Conservation (phyloP, 2,888 invertebrate species). For the Axea sp. region DNA sequence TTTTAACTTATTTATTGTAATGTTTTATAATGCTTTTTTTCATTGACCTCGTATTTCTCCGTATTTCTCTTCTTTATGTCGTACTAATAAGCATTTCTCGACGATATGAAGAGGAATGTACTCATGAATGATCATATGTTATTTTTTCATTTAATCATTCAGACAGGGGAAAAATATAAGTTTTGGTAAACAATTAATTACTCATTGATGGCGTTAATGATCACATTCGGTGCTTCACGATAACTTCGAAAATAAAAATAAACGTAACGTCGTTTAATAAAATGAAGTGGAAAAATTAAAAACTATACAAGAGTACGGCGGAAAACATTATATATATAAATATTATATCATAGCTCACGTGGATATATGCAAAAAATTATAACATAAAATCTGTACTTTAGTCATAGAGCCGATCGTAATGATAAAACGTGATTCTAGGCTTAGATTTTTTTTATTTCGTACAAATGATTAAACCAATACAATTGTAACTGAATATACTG, state of each 20-base stretch:
- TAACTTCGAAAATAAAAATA: constrained; percentile 1
- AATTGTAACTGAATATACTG: constrained; percentile 62
- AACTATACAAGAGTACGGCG: constrained; percentile 31
- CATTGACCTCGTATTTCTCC: background rate
- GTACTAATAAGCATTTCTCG: too few species aligned
- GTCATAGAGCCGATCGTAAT: constrained; percentile 54
- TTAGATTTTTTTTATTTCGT: constrained; percentile 61
- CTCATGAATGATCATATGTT: too few species aligned
- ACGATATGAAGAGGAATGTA: too few species aligned
- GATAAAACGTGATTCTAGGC: constrained; percentile 58
- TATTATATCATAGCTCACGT: constrained; percentile 60
- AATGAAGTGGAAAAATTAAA: constrained; percentile 5
- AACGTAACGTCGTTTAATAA: constrained; percentile 19
- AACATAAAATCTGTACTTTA: constrained; percentile 59
- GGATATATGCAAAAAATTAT: constrained; percentile 58
- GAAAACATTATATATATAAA: constrained; percentile 55
- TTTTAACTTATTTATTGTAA: constrained; percentile 46
- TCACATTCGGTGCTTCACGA: constrained; percentile 45
- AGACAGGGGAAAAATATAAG: background rate
- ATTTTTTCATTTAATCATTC: too few species aligned
- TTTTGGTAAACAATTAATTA: too few species aligned
- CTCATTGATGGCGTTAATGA: too few species aligned
- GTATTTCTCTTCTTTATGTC: constrained; percentile 1
- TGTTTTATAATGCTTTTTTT: constrained; percentile 1
- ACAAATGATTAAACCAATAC: constrained; percentile 59